Conservation (phyloP, 2,113 vertebrate genomes). For the Nothoprocta perdicaria region DNA sequence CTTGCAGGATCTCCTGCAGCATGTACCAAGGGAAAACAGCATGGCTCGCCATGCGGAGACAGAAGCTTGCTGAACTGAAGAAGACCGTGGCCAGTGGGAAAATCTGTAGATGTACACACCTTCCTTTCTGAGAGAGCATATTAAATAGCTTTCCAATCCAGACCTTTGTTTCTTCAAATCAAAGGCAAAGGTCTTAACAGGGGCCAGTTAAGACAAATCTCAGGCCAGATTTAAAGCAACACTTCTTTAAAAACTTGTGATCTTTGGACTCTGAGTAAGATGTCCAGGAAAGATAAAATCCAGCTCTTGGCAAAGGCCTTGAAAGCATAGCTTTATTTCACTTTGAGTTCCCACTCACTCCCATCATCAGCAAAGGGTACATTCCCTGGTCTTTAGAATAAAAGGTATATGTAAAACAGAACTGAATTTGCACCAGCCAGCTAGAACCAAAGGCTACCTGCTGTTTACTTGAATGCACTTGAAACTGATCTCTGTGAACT, state of each 20-base stretch:
- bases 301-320: neutral
- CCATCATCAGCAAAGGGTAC: neutral
- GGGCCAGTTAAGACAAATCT: neutral
- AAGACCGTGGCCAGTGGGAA: neutral
- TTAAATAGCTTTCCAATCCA: rapidly evolving
- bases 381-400: neutral
- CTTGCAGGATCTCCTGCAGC: neutral
- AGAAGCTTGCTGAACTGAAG: no score
- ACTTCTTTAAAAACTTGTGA: neutral
- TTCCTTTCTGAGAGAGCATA: neutral
- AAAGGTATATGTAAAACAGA: neutral
- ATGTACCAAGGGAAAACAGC: neutral
- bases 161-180: neutral
- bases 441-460: neutral
- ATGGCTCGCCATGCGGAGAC: neutral
- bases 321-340: neutral
- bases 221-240: neutral
- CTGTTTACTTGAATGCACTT: neutral
- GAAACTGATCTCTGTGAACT: neutral
- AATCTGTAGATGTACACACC: rapidly evolving
- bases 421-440: neutral
- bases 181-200: neutral
- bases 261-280: neutral
- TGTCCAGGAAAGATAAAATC: neutral
- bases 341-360: neutral